Percentiles rank a stretch among this genome's conserved stretches.
Conservation (phyloP, 2,113 vertebrate species). For the Xyliphius kryptos region DNA sequence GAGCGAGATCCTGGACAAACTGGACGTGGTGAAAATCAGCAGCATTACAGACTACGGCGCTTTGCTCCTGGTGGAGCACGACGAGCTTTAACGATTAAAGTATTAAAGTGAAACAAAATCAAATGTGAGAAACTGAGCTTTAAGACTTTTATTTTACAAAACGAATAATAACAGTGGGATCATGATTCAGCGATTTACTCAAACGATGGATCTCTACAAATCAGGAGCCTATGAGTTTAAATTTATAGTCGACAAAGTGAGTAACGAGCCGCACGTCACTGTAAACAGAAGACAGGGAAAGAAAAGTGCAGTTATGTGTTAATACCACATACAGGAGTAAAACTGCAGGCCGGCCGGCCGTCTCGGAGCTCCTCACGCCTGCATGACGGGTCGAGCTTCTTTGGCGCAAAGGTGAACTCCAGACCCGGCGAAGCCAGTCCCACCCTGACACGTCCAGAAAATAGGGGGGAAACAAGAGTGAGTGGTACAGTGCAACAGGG, state of each 20-base stretch:
- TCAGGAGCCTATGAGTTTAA: no score
- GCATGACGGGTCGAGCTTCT: slow-evolving; percentile 84
- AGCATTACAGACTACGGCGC: slow-evolving; percentile 65
- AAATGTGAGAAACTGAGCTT: background rate
- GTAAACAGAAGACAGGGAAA: no score
- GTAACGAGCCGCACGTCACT: no score
- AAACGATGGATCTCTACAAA: no score
- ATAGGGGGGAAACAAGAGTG: background rate
- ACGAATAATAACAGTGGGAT: background rate
- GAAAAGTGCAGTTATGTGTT: no score
- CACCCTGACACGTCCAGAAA: slow-evolving; percentile 59
- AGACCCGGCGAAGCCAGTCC: slow-evolving; percentile 77
- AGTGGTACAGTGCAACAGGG: background rate
- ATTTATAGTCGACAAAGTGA: no score
- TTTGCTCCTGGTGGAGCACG: slow-evolving; percentile 51
- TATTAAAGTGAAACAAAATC: background rate
- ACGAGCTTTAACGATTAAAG: slow-evolving; percentile 55
- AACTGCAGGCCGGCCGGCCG: background rate
- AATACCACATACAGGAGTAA: slow-evolving; percentile 19
- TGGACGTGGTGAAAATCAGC: slow-evolving; percentile 56
- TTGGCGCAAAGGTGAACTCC: slow-evolving; percentile 76
- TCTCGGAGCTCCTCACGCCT: slow-evolving; percentile 60
- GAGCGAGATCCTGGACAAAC: slow-evolving; percentile 57
- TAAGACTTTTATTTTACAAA: slow-evolving; percentile 22
- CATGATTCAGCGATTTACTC: no score